Evolutionary conservation across 2,888 invertebrate genomes (phyloP), one percentile per base, ranked within the genome.

Genomic region (Schrankia costaestrigalis): DNA sequence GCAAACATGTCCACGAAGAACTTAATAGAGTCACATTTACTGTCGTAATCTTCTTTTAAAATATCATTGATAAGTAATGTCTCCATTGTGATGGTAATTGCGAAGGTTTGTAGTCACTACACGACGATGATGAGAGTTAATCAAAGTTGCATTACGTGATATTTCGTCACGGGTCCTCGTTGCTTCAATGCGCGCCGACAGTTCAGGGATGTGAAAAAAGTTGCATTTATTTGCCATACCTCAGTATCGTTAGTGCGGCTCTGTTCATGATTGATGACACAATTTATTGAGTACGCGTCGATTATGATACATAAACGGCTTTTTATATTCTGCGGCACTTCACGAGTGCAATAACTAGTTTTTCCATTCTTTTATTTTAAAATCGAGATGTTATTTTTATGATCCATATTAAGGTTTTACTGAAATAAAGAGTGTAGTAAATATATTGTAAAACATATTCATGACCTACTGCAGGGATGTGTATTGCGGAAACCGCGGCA

Each of bases 101-200:
- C 63, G 49, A 51, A 53, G 56, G 56, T 59, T 64, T 64, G 61
- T 57, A 63, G 58, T 65, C 58, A 60, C n/a, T n/a, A n/a, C n/a
- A n/a, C 17, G 8, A 10, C 21, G 24, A 26, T 27, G 58, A 34
- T 53, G 53, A 63, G 51, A 73, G 75, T 78, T 78, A 78, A 86
- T 86, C 84, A 82, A 81, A 85, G 82, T 78, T 82, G 76, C 79
- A 85, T 86, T 84, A 82, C 70, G 64, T 62, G 68, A 68, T 66
- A 55, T 71, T 78, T 76, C 69, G 79, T 78, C 79, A 78, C 76
- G 77, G 67, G 36, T 54, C 46, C 61, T 53, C 60, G 48, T 46
- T 51, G 46, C 7, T 10, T 26, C 29, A 14, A 9, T 15, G 24
- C 13, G 23, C 33, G 50, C 47, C 55, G 62, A 50, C 51, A 44